A percentile compares a stretch with the other conserved stretches of the same genome.
These are phyloP conservation scores for Geothlypis trichas DNA, from an alignment of 2,113 vertebrate genomes.

Conservation along the genomic window DNA sequence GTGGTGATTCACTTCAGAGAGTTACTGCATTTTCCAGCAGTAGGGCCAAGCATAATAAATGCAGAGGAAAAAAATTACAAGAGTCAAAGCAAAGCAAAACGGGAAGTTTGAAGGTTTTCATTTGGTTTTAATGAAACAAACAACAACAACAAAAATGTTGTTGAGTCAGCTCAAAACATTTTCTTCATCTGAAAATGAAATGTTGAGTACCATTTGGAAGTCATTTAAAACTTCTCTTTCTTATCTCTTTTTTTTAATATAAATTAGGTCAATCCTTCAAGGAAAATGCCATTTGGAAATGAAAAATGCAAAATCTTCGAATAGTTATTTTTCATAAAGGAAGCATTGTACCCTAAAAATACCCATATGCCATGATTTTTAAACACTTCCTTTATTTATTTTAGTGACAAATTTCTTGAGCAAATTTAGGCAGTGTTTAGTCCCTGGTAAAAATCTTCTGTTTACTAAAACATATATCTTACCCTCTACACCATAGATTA, in stretches of 20 bases:
- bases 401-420: neutral
- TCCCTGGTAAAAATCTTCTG: neutral
- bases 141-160: neutral
- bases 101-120: constrained; percentile 16
- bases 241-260: neutral
- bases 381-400: neutral
- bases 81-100: neutral
- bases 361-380: neutral
- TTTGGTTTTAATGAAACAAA: constrained; percentile 49
- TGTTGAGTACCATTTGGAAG: constrained; percentile 12
- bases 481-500: neutral
- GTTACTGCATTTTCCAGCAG: constrained; percentile 53
- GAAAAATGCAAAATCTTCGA: neutral
- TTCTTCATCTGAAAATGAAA: constrained; percentile 2
- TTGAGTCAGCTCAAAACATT: constrained; percentile 11
- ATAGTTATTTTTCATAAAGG: neutral
- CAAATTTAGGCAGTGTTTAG: neutral
- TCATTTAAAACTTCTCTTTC: neutral
- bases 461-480: neutral
- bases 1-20: constrained; percentile 47
- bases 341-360: neutral
- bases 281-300: neutral
- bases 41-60: constrained; percentile 47
- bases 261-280: constrained; percentile 13
- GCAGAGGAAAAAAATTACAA: neutral